Base-by-base conservation (phyloP, 2,797 vertebrate species). In the Sciaenops ocellatus region DNA sequence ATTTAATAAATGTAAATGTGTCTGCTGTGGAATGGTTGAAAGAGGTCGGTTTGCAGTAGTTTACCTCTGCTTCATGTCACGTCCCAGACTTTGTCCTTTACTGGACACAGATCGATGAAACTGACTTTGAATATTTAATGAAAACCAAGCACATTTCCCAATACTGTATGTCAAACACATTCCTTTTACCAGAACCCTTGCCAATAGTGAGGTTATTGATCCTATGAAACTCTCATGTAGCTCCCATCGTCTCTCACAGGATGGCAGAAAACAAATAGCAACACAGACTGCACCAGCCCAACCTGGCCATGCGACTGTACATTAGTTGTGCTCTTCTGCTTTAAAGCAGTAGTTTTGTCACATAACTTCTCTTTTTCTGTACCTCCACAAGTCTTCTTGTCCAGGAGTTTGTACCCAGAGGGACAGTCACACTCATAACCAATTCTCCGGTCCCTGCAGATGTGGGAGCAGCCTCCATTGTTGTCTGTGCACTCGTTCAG, bases 331-430 rank as follows among this genome's bases (percentile, higher is more conserved):
- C 26, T 65, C 60, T 22, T 65, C 30, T 42, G 22, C 12, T 61
- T 34, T 26, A 46, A 69, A 9, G 34, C n/a, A n/a, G 16, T 0
- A 34, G 20, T n/a, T 83, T 60, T 74, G 28, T 34, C 6, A 13
- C 63, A 30, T 15, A 3, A 78, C 46, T 44, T 34, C 4, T 73
- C 34, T 61, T 62, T 51, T 24, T 52, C 5, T 75, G 96, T 96
- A 99, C 98, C 98, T 93, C 97, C 98, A 81, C 98, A 99, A 6
- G 97, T 98, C 96, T 97, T 99, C 92, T 97, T 97, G 94, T 99
- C 97, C 93, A 98, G 92, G 50, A 99, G 97, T 90, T 95, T 97
- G 94, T 97, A 99, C 54, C 98, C 98, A 0, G 96, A 88, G 3
- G 97, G 98, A 92, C 98, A 99, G 65, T 98, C 95, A 22, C 98